These are phyloP conservation scores for Proteles cristata DNA, from an alignment of 2,113 vertebrate species.

Conservation along the genomic window DNA sequence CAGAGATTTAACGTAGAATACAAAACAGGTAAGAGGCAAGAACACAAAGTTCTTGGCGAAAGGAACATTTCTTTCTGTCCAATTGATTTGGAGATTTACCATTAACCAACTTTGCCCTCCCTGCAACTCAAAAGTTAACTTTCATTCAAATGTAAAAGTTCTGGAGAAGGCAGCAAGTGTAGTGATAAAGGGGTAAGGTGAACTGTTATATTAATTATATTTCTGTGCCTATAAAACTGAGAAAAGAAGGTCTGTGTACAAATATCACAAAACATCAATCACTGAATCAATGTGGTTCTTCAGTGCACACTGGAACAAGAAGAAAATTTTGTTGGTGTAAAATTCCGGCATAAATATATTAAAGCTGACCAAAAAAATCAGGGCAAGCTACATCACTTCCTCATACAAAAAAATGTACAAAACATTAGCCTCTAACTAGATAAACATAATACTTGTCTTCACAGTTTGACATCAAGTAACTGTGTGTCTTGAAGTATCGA, in stretches of 20 bases:
- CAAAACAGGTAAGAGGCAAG: constrained; percentile 67
- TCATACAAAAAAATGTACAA: constrained; percentile 99
- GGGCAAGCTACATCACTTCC: constrained; percentile 96
- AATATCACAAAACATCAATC: constrained; percentile 96
- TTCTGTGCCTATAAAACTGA: constrained; percentile 87
- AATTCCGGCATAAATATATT: constrained; percentile 93
- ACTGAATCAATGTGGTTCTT: constrained; percentile 89
- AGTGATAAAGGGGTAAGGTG: constrained; percentile 85
- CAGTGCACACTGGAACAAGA: constrained; percentile 92
- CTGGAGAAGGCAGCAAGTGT: constrained; percentile 79
- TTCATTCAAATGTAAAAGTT: constrained; percentile 67
- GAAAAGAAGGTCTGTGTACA: constrained; percentile 92
- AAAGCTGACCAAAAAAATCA: constrained; percentile 90
- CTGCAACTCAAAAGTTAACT: constrained; percentile 71
- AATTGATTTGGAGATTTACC: constrained; percentile 51
- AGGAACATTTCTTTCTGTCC: background rate
- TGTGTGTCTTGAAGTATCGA: constrained; percentile 94
- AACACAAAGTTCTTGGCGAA: constrained; percentile 50
- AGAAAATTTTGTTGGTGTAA: constrained; percentile 84
- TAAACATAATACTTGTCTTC: constrained; percentile 94
- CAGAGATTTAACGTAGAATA: background rate
- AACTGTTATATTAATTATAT: constrained; percentile 71
- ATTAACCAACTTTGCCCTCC: constrained; percentile 59
- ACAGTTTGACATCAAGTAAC: constrained; percentile 92
- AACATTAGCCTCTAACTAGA: constrained; percentile 97